phyloP scores from a whole-genome alignment of 2,797 vertebrate genomes.

The Octomys mimax region DNA sequence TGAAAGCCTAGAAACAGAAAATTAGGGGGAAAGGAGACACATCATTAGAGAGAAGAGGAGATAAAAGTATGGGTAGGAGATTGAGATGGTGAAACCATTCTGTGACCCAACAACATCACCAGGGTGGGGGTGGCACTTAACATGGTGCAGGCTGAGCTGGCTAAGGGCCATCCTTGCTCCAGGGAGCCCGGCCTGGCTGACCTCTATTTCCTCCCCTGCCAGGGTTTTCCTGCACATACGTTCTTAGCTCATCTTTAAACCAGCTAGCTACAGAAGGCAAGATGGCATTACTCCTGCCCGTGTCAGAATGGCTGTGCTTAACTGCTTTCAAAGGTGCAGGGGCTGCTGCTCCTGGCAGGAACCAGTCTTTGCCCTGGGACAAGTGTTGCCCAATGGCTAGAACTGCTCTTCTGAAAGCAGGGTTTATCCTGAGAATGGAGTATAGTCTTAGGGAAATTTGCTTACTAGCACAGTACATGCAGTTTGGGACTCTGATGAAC shows the following conservation, averaged over 20 bases:
- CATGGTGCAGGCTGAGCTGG: background rate
- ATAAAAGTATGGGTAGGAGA: background rate
- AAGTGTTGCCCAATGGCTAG: background rate
- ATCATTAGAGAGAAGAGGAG: constrained; percentile 25
- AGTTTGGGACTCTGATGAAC: background rate
- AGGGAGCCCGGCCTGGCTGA: background rate
- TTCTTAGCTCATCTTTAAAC: background rate
- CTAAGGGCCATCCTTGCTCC: background rate
- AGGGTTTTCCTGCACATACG: background rate
- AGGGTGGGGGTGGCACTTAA: background rate
- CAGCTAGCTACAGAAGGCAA: background rate
- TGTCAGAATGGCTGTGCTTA: background rate
- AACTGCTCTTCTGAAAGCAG: background rate
- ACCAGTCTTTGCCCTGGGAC: background rate
- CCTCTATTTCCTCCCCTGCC: background rate
- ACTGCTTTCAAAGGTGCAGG: background rate
- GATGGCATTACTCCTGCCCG: background rate
- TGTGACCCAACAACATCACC: background rate
- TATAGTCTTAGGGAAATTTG: background rate
- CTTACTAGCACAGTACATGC: background rate
- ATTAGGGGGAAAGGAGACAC: constrained; percentile 67
- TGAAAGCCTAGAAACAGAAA: constrained; percentile 90
- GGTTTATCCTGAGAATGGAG: background rate
- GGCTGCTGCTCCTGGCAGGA: background rate
- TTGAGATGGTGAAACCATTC: background rate